Evolutionary conservation across 1,140 invertebrate species (phyloP), one percentile per base, ranked within the genome.

Genomic region (Zaprionus nigranus): DNA sequence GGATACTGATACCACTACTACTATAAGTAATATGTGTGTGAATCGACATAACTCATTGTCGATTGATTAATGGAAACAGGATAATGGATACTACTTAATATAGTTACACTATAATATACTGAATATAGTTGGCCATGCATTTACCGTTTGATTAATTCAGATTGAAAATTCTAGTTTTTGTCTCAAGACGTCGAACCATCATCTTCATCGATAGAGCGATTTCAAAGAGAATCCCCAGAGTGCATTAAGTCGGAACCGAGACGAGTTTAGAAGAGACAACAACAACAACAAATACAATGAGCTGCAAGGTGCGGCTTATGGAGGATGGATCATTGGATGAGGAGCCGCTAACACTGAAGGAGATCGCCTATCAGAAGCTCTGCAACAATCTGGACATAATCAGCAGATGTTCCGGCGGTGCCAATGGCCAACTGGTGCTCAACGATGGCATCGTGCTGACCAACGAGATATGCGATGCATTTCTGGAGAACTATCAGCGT

Each of bases 401-500:
- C 64, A 95, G 95, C 34, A 17, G 54, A 17, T 65, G 26, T 34
- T 30, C 28, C 28, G 28, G 28, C 28, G 61, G 78, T 11, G 59
- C 79, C 11, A 64, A 43, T 28, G 85, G 81, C 4, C 61, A 82
- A 24, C 79, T 82, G 3, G 40, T 53, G 30, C 40, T 92, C 6
- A 90, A 90, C 24, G n/a, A 79, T 3, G 82, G 81, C 54, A 87
- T 90, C 64, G 74, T 90, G 11, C 56, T 90, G 93, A 64, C 84
- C 76, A 70, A 92, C 94, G 36, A 93, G 91, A 67, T 92, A 93
- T 78, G 95, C 94, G 43, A 85, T 96, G 38, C 93, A 93, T 70
- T 93, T 96, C 49, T 96, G 95, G 7, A 94, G 94, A 76, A 96
- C 96, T 93, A 95, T 96, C 94, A 94, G 72, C 94, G 94, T 24